Conservation (phyloP, 2,113 vertebrate species). For the Pelecanoides urinatrix region DNA sequence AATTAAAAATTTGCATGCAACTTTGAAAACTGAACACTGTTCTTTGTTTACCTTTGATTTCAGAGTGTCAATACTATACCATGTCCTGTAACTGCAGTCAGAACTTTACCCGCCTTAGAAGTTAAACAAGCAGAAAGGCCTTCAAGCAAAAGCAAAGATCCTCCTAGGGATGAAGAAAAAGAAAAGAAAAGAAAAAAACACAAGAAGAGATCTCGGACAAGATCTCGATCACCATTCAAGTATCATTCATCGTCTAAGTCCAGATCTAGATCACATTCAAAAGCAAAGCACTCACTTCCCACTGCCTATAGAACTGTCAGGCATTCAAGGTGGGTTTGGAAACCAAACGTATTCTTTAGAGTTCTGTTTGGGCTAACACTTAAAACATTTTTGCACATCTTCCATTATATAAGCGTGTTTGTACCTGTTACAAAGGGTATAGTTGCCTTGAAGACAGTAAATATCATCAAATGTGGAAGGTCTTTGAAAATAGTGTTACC, state of each 20-base stretch:
- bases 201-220: constrained; percentile 86
- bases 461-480: background rate
- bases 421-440: background rate
- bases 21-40: background rate
- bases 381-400: background rate
- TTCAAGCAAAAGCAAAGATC: constrained; percentile 69
- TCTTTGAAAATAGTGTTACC: background rate
- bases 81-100: constrained; percentile 58
- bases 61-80: constrained; percentile 61
- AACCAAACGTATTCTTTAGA: background rate
- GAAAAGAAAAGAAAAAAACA: constrained; percentile 95
- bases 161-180: constrained; percentile 75
- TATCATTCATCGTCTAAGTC: constrained; percentile 75
- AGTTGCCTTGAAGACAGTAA: background rate
- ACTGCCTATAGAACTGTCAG: constrained; percentile 90
- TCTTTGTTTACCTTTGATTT: background rate
- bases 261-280: constrained; percentile 79
- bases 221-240: constrained; percentile 82
- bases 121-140: constrained; percentile 62
- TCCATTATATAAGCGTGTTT: background rate
- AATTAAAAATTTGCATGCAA: background rate
- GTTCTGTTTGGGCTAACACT: background rate
- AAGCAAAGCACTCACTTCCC: constrained; percentile 89
- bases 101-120: constrained; percentile 65
- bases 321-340: constrained; percentile 84